Percentiles rank a stretch among this genome's conserved stretches.
Conservation (phyloP, 1,140 invertebrate genomes). For the Hyphantria cunea region DNA sequence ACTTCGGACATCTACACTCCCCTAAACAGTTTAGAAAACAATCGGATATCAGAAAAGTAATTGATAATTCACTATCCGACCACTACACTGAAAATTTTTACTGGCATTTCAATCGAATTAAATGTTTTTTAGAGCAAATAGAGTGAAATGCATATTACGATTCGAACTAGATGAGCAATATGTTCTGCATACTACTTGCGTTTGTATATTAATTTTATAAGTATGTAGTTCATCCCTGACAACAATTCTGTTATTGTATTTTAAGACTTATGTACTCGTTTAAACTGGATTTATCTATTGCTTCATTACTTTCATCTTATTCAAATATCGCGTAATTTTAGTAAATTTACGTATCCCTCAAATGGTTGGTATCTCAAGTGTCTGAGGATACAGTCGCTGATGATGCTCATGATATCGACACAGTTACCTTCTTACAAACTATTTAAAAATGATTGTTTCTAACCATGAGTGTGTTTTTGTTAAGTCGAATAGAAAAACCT, state of each 20-base stretch:
- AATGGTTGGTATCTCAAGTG: too few relatives aligned
- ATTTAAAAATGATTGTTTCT: constrained; percentile 30
- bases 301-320: too few relatives aligned
- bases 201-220: too few relatives aligned
- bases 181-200: neutral
- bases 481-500: constrained; percentile 66
- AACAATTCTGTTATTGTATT: too few relatives aligned
- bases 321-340: too few relatives aligned
- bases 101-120: neutral
- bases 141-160: constrained; percentile 3
- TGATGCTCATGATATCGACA: too few relatives aligned
- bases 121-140: constrained; percentile 16
- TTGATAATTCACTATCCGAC: neutral
- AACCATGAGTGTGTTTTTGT: constrained; percentile 46
- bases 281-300: too few relatives aligned
- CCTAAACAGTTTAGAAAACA: neutral
- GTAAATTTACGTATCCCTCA: too few relatives aligned
- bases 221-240: too few relatives aligned
- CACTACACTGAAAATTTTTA: constrained; percentile 1
- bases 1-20: neutral
- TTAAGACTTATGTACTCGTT: too few relatives aligned
- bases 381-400: neutral
- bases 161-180: neutral
- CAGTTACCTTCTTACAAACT: constrained; percentile 1
- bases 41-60: constrained; percentile 1